Percentiles rank a stretch among this genome's conserved stretches.
phyloP scores from a whole-genome alignment of 2,888 invertebrate genomes.

The Luperina testacea region DNA sequence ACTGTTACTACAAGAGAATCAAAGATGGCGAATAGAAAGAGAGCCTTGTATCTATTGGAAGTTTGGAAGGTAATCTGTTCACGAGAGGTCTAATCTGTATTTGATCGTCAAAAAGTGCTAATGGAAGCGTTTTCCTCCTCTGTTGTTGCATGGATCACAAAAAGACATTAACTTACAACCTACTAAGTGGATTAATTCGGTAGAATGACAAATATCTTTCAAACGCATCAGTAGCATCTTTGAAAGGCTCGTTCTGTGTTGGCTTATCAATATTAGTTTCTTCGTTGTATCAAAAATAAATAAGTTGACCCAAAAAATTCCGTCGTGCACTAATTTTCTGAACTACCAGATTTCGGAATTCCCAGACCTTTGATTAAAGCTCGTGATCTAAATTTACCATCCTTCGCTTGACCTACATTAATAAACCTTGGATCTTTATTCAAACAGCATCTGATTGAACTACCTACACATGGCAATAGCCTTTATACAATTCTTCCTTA shows the following conservation, averaged over 20 bases:
- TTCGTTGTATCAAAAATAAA: background rate
- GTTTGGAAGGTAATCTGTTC: slow-evolving; percentile 18
- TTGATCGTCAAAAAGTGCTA: slow-evolving; percentile 36
- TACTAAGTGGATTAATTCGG: slow-evolving; percentile 14
- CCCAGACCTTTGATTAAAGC: background rate
- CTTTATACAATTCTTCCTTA: slow-evolving; percentile 26
- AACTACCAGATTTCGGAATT: background rate
- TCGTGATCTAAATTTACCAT: background rate
- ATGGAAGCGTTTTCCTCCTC: slow-evolving; percentile 36
- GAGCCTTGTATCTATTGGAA: slow-evolving; percentile 1
- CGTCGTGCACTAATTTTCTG: background rate
- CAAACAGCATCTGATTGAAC: slow-evolving; percentile 22
- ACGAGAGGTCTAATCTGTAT: slow-evolving; percentile 20
- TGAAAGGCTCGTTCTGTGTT: background rate
- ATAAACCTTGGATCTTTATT: slow-evolving; percentile 25
- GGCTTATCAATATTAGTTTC: background rate
- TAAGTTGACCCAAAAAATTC: background rate
- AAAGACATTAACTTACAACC: slow-evolving; percentile 36
- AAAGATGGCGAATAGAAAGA: background rate
- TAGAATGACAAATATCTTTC: slow-evolving; percentile 27
- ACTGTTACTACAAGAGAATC: background rate
- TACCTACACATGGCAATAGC: slow-evolving; percentile 24
- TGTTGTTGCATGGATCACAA: background rate
- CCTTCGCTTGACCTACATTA: slow-evolving; percentile 29
- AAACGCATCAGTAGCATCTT: slow-evolving; percentile 9